Conservation (phyloP, 2,888 invertebrate species). For the Tuberolachnus salignus region DNA sequence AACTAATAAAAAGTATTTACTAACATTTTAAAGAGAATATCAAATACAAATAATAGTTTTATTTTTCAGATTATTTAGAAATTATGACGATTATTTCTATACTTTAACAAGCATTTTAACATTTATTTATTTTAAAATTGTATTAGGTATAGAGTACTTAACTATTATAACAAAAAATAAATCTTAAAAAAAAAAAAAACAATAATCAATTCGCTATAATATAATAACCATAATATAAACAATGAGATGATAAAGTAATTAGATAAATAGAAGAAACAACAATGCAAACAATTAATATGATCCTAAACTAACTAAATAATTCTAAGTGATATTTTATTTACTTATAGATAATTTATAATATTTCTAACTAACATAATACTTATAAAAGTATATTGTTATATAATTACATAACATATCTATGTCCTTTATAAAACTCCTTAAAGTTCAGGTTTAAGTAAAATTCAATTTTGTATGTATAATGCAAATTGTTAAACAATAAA, state of each 20-base stretch:
- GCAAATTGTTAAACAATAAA: neutral
- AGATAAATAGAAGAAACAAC: constrained; percentile 23
- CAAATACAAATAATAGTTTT: too few relatives aligned
- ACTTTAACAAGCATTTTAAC: neutral
- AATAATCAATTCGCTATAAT: constrained; percentile 29
- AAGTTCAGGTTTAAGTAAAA: neutral
- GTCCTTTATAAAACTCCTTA: too few relatives aligned
- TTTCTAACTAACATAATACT: constrained; percentile 15
- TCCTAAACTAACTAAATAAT: constrained; percentile 2
- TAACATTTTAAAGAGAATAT: too few relatives aligned
- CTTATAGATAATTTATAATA: neutral
- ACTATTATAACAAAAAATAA: neutral
- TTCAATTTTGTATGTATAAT: neutral
- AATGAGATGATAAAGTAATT: neutral
- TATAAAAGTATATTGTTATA: neutral
- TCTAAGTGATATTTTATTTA: neutral
- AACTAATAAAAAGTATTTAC: too few relatives aligned
- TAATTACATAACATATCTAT: neutral
- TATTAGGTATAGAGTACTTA: constrained; percentile 11
- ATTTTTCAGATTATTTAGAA: too few relatives aligned
- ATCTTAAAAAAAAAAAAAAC: constrained; percentile 24
- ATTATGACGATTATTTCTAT: too few relatives aligned
- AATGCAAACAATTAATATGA: constrained; percentile 6
- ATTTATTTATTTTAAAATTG: neutral
- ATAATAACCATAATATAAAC: constrained; percentile 2